Percentiles rank a stretch among this genome's conserved stretches.
Evolutionary conservation across 2,888 invertebrate species (phyloP).

Genomic region (Cosmopolites sordidus): DNA sequence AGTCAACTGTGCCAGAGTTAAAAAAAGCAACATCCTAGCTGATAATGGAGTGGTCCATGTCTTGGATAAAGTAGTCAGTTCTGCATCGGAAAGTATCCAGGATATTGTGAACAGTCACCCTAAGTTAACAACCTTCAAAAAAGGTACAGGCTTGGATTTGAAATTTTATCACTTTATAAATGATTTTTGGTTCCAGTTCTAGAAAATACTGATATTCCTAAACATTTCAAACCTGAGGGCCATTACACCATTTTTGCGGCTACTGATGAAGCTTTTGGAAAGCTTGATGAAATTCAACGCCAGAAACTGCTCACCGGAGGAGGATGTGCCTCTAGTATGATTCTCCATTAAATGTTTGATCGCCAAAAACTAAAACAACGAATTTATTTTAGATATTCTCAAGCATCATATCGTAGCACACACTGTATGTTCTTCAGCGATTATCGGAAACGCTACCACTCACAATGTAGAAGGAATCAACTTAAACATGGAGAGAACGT

Average conservation of each 20-base stretch:
- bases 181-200: constrained; percentile 50
- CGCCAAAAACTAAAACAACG: too few relatives aligned
- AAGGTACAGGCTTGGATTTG: constrained; percentile 42
- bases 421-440: constrained; percentile 62
- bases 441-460: constrained; percentile 53
- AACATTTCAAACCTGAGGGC: constrained; percentile 52
- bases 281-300: constrained; percentile 52
- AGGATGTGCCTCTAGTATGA: constrained; percentile 58
- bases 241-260: constrained; percentile 64
- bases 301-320: constrained; percentile 55
- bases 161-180: not conserved
- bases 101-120: constrained; percentile 57
- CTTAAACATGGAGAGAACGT: constrained; percentile 50
- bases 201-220: constrained; percentile 55
- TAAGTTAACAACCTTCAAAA: constrained; percentile 56
- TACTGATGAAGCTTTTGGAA: constrained; percentile 62
- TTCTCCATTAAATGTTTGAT: not conserved
- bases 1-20: constrained; percentile 64
- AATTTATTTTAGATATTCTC: constrained; percentile 54
- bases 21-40: constrained; percentile 58
- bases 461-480: constrained; percentile 52
- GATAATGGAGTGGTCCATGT: constrained; percentile 65
- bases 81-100: constrained; percentile 54
- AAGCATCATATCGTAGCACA: constrained; percentile 64
- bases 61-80: constrained; percentile 57